phyloP scores from a whole-genome alignment of 2,797 vertebrate species.

The Scarus forsteni region DNA sequence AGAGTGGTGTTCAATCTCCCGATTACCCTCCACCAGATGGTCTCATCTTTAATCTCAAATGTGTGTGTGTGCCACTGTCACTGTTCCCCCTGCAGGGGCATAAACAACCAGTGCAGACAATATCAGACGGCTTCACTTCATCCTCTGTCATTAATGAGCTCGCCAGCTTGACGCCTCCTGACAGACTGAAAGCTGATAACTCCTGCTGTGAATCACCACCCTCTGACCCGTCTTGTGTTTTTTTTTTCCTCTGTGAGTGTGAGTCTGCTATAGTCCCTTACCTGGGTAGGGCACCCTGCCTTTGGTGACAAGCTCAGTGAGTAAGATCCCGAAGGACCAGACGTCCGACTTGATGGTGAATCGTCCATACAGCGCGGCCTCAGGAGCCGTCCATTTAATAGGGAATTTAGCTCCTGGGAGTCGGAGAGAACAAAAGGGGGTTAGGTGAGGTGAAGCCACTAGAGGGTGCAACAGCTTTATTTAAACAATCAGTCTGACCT shows the following conservation, averaged over 20 bases:
- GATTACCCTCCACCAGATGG: slow-evolving; percentile 77
- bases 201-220: slow-evolving; percentile 31
- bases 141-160: slow-evolving; percentile 61
- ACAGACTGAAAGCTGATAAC: slow-evolving; percentile 56
- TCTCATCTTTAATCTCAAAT: slow-evolving; percentile 74
- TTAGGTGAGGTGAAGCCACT: slow-evolving; percentile 35
- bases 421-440: background rate
- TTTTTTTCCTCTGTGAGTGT: background rate
- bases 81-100: slow-evolving; percentile 59
- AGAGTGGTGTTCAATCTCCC: slow-evolving; percentile 78
- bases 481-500: slow-evolving; percentile 1
- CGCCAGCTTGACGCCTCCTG: slow-evolving; percentile 45
- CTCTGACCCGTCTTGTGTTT: background rate
- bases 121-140: slow-evolving; percentile 68
- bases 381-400: slow-evolving; percentile 97
- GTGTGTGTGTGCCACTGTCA: slow-evolving; percentile 33
- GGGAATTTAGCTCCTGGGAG: slow-evolving; percentile 95
- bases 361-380: slow-evolving; percentile 93
- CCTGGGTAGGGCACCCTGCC: slow-evolving; percentile 97
- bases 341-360: slow-evolving; percentile 98
- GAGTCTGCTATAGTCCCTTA: slow-evolving; percentile 64
- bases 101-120: slow-evolving; percentile 68
- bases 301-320: slow-evolving; percentile 95
- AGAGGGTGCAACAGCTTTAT: slow-evolving; percentile 40
- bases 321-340: slow-evolving; percentile 96